Base-by-base conservation (phyloP, 1,140 invertebrate species). In the Holotrichia oblita region DNA sequence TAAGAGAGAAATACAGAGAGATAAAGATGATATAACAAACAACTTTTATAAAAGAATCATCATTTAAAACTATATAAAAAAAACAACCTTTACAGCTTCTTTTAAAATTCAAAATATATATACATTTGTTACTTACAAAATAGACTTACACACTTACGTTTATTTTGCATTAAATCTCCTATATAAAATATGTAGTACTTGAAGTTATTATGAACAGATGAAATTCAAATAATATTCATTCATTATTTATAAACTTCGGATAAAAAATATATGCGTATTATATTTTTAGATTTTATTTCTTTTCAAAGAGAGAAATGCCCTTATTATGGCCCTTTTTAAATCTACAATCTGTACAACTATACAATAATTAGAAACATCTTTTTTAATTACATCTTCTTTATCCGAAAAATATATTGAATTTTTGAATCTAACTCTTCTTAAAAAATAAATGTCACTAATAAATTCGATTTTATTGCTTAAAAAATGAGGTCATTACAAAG, bases 401-500 rank as follows among this genome's bases (percentile, higher is more conserved):
- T 69, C 61, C 27, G 61, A 69, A 34, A 69, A 69, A 34, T 69
- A 69, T 17, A 69, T 69, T 69, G 14, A 55, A 17, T 14, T 14
- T 48, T 12, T 48, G 44, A 48, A n/a, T 48, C 44, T 12, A 48
- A 48, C 44, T 17, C 27, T 34, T 34, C 27, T 69, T 69, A 69
- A 69, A 69, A 22, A 0, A 69, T 27, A 69, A 34, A 69, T 69
- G 61, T 69, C 10, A 69, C 22, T 27, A 69, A 34, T 69, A 69
- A 69, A 69, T 69, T 69, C 61, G 61, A 69, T 69, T 22, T 9
- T 69, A 69, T 69, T 69, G 61, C 61, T 69, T 69, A 22, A 69
- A 48, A 69, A 69, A 69, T 14, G 61, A 34, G 20, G 61, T 34
- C 61, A 27, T 6, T 14, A 69, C 61, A 69, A 69, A 34, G 61